Conservation (phyloP, 2,888 invertebrate species). For the Lagria hirta region DNA sequence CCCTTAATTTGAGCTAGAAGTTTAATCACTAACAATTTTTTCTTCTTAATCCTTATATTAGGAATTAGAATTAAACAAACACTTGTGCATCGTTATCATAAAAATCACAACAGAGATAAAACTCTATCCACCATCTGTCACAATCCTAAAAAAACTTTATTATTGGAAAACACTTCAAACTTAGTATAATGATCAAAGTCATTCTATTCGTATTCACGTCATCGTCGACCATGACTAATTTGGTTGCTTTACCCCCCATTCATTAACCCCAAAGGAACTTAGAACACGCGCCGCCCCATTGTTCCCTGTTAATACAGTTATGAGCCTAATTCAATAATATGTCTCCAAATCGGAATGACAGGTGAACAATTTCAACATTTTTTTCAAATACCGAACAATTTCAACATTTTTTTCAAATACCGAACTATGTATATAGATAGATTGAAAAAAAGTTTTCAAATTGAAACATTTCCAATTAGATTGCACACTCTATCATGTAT, state of each 20-base stretch:
- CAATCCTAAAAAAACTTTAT: slow-evolving; percentile 8
- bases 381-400: too few species aligned
- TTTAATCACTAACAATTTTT: neutral
- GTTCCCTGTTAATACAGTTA: slow-evolving; percentile 23
- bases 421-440: too few species aligned
- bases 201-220: slow-evolving; percentile 15
- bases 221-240: slow-evolving; percentile 20
- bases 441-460: too few species aligned
- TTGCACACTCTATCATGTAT: too few species aligned
- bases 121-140: slow-evolving; percentile 17
- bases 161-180: slow-evolving; percentile 16
- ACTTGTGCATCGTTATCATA: slow-evolving; percentile 14
- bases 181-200: slow-evolving; percentile 3
- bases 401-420: too few species aligned
- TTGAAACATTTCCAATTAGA: too few species aligned
- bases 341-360: slow-evolving; percentile 21
- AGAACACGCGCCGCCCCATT: slow-evolving; percentile 24
- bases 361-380: too few species aligned
- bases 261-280: slow-evolving; percentile 25
- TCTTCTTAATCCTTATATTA: slow-evolving; percentile 1
- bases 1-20: neutral
- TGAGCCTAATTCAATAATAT: slow-evolving; percentile 24
- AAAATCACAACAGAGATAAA: slow-evolving; percentile 15
- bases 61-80: slow-evolving; percentile 12
- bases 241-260: slow-evolving; percentile 14